These are phyloP conservation scores for Lithobates pipiens DNA, from an alignment of 2,797 vertebrate species.

Conservation along the genomic window DNA sequence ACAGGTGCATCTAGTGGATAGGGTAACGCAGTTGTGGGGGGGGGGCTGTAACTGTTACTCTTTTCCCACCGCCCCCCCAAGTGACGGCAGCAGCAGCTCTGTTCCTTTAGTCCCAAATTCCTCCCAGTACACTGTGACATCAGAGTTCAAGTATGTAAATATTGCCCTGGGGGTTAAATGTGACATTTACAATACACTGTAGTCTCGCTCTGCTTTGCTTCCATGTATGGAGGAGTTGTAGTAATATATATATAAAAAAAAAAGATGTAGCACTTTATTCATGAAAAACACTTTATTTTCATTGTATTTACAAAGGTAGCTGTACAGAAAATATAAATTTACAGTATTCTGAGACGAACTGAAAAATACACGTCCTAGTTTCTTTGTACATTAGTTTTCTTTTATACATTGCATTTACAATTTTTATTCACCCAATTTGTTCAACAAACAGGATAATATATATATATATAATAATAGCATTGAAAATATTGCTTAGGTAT, in stretches of 20 bases:
- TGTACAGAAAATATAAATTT: conserved; percentile 14
- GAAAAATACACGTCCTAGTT: neutral
- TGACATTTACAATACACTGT: no score
- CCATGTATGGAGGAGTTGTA: neutral
- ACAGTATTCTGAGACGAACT: neutral
- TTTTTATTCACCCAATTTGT: conserved; percentile 46
- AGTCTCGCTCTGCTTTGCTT: no score
- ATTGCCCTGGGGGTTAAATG: no score
- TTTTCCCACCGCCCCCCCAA: no score
- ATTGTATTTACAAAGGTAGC: neutral
- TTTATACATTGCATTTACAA: conserved; percentile 57
- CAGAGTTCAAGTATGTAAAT: no score
- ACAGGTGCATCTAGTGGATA: no score
- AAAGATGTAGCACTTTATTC: neutral
- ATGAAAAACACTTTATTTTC: neutral
- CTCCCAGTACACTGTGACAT: no score
- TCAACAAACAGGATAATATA: conserved; percentile 50
- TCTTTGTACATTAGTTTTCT: conserved; percentile 13
- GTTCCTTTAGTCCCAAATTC: no score
- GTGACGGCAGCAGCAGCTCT: no score
- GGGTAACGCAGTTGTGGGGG: no score
- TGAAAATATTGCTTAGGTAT: neutral
- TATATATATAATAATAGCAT: conserved; percentile 1
- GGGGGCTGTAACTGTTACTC: no score
- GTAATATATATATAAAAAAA: neutral